Percentiles rank a stretch among this genome's conserved stretches.
Evolutionary conservation across 2,113 vertebrate genomes (phyloP).

Genomic region (Psophia crepitans): DNA sequence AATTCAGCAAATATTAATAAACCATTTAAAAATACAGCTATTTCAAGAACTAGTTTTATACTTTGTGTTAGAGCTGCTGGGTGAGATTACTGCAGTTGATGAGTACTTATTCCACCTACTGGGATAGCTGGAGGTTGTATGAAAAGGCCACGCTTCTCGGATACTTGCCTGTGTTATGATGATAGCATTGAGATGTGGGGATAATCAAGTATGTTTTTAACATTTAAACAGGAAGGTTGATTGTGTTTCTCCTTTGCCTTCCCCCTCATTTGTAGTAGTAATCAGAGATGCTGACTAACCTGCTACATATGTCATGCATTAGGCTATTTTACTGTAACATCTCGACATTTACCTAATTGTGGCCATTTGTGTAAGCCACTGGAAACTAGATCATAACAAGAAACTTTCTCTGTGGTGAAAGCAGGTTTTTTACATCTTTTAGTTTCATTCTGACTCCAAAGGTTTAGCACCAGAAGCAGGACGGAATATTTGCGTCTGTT

Average conservation of each 20-base stretch:
- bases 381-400: neutral
- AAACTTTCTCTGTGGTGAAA: neutral
- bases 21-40: neutral
- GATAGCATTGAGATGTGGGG: neutral
- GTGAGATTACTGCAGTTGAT: neutral
- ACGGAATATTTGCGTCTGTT: neutral
- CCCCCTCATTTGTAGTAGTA: neutral
- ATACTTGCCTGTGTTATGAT: neutral
- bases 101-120: neutral
- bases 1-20: neutral
- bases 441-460: neutral
- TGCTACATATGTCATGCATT: neutral
- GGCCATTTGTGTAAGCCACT: neutral
- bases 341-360: neutral
- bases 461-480: neutral
- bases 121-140: neutral
- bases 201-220: neutral
- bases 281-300: neutral
- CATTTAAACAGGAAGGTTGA: neutral
- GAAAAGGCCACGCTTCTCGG: neutral
- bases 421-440: neutral
- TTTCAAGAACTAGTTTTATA: neutral
- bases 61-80: neutral
- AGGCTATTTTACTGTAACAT: neutral
- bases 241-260: neutral